phyloP scores from a whole-genome alignment of 2,888 invertebrate species.

The Philopedon plagiatum region DNA sequence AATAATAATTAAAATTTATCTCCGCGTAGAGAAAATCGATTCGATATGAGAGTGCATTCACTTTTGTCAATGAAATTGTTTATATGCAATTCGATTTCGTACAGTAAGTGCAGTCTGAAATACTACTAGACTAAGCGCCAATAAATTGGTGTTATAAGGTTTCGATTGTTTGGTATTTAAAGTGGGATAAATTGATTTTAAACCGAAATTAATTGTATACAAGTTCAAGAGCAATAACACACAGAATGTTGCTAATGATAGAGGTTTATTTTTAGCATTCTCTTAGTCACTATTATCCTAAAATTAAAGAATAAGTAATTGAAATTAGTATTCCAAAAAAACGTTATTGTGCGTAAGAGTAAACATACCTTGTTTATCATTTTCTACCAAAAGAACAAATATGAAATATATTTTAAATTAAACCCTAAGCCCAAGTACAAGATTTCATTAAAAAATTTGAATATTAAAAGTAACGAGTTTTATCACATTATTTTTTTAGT shows the following conservation, averaged over 20 bases:
- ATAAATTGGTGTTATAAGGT: neutral
- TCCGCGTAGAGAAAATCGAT: neutral
- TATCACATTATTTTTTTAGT: too few relatives aligned
- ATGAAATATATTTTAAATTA: too few relatives aligned
- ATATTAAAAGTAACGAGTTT: too few relatives aligned
- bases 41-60: slow-evolving; percentile 22
- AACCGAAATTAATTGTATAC: slow-evolving; percentile 7
- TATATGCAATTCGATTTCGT: slow-evolving; percentile 11
- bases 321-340: too few relatives aligned
- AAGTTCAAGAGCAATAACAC: slow-evolving; percentile 15
- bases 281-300: neutral
- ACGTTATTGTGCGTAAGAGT: too few relatives aligned
- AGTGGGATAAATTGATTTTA: slow-evolving; percentile 27
- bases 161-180: slow-evolving; percentile 24
- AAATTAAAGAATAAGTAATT: too few relatives aligned
- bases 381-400: too few relatives aligned
- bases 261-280: neutral
- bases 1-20: slow-evolving; percentile 20
- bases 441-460: too few relatives aligned
- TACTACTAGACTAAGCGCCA: slow-evolving; percentile 10
- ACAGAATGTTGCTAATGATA: neutral
- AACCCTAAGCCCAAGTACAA: too few relatives aligned
- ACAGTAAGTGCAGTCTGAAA: neutral
- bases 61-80: slow-evolving; percentile 33
- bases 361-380: too few relatives aligned